phyloP scores from a whole-genome alignment of 2,797 vertebrate genomes.

The Sebastolobus altivelis region DNA sequence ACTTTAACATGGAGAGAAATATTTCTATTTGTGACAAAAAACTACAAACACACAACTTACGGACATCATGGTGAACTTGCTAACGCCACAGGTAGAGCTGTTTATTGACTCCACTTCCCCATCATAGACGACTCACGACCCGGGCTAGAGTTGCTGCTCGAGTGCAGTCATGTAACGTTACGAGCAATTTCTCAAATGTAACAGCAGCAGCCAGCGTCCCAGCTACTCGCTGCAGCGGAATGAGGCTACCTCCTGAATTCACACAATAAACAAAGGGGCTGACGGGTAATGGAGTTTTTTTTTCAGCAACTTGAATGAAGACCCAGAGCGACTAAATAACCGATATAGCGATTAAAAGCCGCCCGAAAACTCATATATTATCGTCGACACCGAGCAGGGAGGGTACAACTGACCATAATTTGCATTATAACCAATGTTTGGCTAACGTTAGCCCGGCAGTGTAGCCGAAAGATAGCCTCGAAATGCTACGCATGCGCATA shows the following conservation, averaged over 20 bases:
- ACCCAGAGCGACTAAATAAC: accelerated
- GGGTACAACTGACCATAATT: accelerated
- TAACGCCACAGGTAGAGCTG: background rate
- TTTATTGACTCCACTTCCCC: background rate
- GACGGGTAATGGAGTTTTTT: conserved; percentile 63
- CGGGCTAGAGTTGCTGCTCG: background rate
- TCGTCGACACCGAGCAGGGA: accelerated
- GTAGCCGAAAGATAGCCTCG: accelerated
- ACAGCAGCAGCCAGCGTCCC: background rate
- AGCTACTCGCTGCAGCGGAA: background rate
- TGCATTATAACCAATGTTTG: too few relatives aligned
- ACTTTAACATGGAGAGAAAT: background rate
- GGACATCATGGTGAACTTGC: conserved; percentile 62
- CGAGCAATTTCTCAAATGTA: background rate
- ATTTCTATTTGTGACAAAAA: background rate
- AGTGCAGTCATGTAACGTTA: background rate
- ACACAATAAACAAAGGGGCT: conserved; percentile 32
- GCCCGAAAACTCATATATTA: accelerated
- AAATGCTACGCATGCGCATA: conserved; percentile 12
- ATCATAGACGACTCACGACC: background rate
- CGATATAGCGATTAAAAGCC: background rate
- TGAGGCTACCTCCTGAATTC: conserved; percentile 28
- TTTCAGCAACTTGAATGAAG: too few relatives aligned
- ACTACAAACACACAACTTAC: conserved; percentile 58
- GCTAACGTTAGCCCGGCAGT: too few relatives aligned